Base-by-base conservation (phyloP, 1,140 invertebrate genomes). In the Steinernema feltiae region DNA sequence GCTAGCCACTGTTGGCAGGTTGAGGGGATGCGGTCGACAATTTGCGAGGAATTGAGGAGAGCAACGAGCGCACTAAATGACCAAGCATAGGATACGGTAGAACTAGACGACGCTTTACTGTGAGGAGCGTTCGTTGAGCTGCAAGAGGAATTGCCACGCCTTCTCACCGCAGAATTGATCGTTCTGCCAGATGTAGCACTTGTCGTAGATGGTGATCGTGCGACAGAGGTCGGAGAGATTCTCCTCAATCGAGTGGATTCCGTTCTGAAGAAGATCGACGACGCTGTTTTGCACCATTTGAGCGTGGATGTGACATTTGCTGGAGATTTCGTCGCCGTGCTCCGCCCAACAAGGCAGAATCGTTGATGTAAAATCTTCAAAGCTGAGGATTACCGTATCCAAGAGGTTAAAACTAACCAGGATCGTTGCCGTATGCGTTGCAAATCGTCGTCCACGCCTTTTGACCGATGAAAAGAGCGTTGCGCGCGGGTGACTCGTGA, bases 201-300 rank as follows among this genome's bases (percentile, higher is more conserved):
- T 74, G 72, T 80, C 79, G 48, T 79, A 79, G 31, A 80, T 53
- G 27, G 72, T 78, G 1, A 78, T 72, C 7, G 69, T 69, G 48
- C 76, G 79, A 30, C 74, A 75, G 21, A 75, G 53, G 48, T 75
- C 69, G 17, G 74, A 46, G 30, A 75, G 41, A 29, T 75, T 71
- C n/a, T 75, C 70, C 17, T 75, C 63, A 24, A 75, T 71, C 30
- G 69, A 32, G 32, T 53, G 31, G n/a, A 75, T 29, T 21, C 79
- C 80, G 32, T 81, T 69, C 69, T 81, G 78, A 41, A 79, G 73
- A 30, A 79, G 63, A 72, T 79, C 78, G 29, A 81, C 21, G 17
- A 81, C 70, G 30, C 78, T 76, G 53, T 79, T 79, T 70, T 79
- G 78, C 1, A 79, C 72, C 78, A 79, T 79, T n/a, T 74, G 73